Evolutionary conservation across 2,113 vertebrate species (phyloP).

Genomic region (Gila orcuttii): DNA sequence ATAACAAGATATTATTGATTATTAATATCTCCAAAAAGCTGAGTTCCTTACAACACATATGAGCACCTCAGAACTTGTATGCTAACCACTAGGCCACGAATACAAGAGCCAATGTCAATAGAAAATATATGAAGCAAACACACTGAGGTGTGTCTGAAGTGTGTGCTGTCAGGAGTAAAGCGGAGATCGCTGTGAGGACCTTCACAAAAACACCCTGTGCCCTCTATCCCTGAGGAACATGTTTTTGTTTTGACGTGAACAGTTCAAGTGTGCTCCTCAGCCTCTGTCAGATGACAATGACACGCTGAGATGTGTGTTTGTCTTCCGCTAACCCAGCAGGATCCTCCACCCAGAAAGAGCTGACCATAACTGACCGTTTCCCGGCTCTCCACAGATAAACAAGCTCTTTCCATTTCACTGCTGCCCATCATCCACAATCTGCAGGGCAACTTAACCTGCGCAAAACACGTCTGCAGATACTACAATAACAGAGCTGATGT

Average conservation of each 20-base stretch:
- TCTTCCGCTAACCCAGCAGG: neutral
- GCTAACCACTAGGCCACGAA: neutral
- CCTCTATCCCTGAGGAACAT: neutral
- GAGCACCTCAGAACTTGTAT: neutral
- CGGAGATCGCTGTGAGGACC: neutral
- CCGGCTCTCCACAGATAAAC: neutral
- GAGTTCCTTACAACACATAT: too few relatives aligned
- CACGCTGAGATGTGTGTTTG: constrained; percentile 10
- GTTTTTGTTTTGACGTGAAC: constrained; percentile 29
- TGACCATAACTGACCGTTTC: too few relatives aligned
- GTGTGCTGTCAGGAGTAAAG: neutral
- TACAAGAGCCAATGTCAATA: neutral
- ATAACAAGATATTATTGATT: too few relatives aligned
- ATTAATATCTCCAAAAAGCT: too few relatives aligned
- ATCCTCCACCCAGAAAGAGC: neutral
- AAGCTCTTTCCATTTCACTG: neutral
- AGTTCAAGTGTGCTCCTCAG: neutral
- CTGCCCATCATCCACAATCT: neutral
- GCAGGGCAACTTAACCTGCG: neutral
- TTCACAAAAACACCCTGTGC: neutral
- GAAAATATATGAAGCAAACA: neutral
- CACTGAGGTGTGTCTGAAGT: neutral
- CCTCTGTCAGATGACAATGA: neutral
- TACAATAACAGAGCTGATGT: neutral
- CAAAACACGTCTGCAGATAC: neutral